Percentiles rank a stretch among this genome's conserved stretches.
phyloP scores from a whole-genome alignment of 1,140 invertebrate species.

The Maconellicoccus hirsutus region DNA sequence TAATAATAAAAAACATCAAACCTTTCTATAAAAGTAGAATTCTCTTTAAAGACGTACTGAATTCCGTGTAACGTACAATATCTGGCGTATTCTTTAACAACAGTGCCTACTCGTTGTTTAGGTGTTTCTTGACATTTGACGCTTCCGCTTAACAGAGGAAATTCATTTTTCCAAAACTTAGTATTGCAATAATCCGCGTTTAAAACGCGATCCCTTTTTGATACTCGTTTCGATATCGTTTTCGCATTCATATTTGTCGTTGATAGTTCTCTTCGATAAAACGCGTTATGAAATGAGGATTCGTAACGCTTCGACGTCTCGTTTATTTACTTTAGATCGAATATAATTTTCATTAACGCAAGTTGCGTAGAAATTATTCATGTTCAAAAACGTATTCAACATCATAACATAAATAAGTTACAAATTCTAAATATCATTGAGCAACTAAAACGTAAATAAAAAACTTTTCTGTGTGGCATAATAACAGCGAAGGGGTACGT shows the following conservation, averaged over 20 bases:
- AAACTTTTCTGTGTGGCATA: no score
- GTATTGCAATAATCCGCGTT: background rate
- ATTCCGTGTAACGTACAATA: conserved; percentile 30
- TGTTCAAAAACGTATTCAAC: no score
- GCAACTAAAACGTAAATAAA: no score
- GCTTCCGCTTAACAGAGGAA: background rate
- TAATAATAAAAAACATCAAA: conserved; percentile 11
- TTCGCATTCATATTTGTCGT: background rate
- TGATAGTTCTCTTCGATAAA: no score
- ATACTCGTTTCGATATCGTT: background rate
- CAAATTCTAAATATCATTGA: no score
- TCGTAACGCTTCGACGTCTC: no score
- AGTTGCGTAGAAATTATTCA: no score
- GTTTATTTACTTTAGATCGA: no score
- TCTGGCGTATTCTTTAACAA: conserved; percentile 29
- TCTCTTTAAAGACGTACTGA: conserved; percentile 29
- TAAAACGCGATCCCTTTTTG: background rate
- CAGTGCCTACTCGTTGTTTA: background rate
- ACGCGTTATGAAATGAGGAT: no score
- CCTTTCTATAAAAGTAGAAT: conserved; percentile 29
- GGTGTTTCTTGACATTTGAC: background rate
- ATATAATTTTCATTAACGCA: no score
- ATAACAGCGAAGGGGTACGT: no score
- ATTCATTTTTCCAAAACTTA: conserved; percentile 15
- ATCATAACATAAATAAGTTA: no score